Evolutionary conservation across 2,113 vertebrate genomes (phyloP).

Genomic region (Ophiodon elongatus): DNA sequence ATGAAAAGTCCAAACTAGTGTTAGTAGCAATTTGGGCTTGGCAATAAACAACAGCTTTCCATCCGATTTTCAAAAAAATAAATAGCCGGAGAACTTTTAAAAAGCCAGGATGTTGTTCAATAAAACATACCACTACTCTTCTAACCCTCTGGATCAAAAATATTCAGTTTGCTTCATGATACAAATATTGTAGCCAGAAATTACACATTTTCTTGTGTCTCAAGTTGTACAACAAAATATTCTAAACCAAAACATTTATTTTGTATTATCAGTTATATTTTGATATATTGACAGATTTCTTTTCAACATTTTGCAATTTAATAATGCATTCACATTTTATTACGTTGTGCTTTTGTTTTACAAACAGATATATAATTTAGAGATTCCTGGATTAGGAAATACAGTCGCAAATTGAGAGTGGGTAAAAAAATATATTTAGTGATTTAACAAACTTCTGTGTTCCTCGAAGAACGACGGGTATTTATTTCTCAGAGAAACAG

Average conservation of each 20-base stretch:
- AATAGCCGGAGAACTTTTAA: neutral
- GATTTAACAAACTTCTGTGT: neutral
- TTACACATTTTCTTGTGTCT: neutral
- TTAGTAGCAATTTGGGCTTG: neutral
- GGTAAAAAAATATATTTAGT: neutral
- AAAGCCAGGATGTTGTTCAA: neutral
- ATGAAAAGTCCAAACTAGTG: neutral
- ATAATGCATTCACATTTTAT: neutral
- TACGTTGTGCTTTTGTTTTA: neutral
- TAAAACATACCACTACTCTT: neutral
- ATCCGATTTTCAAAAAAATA: neutral
- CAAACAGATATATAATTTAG: neutral
- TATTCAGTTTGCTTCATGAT: neutral
- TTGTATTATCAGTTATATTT: neutral
- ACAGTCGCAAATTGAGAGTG: neutral
- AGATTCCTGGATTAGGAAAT: neutral
- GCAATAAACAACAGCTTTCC: neutral
- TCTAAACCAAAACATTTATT: neutral
- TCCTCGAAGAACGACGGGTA: neutral
- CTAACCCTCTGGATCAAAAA: neutral
- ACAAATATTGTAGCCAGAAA: neutral
- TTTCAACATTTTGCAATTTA: neutral
- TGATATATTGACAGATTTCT: neutral
- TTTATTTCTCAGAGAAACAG: neutral
- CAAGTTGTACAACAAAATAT: neutral